Percentiles rank a stretch among this genome's conserved stretches.
Conservation (phyloP, 2,113 vertebrate species). For the Setophaga petechia region DNA sequence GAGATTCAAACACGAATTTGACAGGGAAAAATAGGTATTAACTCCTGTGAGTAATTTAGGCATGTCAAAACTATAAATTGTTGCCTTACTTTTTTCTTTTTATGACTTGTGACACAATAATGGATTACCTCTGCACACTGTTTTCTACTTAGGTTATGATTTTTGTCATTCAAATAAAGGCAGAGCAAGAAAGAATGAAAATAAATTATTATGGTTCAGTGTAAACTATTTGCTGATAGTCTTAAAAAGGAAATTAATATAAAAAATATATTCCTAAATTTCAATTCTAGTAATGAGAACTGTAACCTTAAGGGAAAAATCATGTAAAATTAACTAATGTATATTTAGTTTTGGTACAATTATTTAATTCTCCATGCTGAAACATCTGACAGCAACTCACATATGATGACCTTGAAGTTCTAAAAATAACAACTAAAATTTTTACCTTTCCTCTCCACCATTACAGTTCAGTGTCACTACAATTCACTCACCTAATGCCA, state of each 20-base stretch:
- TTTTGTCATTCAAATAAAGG: constrained; percentile 5
- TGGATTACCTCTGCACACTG: background rate
- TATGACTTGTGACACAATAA: background rate
- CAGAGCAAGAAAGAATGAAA: background rate
- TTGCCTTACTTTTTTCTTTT: background rate
- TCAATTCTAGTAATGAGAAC: background rate
- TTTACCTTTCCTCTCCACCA: background rate
- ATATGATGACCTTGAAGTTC: background rate
- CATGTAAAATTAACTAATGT: background rate
- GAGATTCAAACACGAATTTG: background rate
- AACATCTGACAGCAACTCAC: background rate
- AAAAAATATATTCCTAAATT: background rate
- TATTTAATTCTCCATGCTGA: background rate
- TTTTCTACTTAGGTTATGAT: background rate
- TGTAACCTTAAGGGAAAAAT: background rate
- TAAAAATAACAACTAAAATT: background rate
- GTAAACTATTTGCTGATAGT: background rate
- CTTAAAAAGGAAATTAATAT: background rate
- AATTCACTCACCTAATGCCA: background rate
- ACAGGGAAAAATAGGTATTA: background rate
- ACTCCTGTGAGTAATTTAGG: background rate
- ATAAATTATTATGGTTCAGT: background rate
- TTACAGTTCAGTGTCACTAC: background rate
- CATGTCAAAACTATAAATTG: background rate
- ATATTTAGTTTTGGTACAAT: background rate